Evolutionary conservation across 2,797 vertebrate genomes (phyloP).

Genomic region (Champsocephalus gunnari): DNA sequence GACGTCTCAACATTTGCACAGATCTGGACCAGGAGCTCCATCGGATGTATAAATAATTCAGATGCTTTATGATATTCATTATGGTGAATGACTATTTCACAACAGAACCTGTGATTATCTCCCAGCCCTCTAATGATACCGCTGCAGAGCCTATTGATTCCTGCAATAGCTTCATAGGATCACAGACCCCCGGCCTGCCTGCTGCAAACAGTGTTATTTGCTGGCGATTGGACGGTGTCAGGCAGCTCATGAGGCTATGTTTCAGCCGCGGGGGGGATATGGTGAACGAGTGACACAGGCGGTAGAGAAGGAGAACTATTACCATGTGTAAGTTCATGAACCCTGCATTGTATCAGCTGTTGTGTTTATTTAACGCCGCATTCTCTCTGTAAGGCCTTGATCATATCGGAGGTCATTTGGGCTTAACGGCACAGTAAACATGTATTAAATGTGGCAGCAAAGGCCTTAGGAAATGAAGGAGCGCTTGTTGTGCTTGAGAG

Average conservation of each 20-base stretch:
- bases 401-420: constrained; percentile 41
- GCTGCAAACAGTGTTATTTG: constrained; percentile 52
- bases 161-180: constrained; percentile 42
- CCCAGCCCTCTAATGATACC: constrained; percentile 60
- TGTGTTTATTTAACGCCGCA: background rate
- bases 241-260: constrained; percentile 25
- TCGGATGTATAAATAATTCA: constrained; percentile 72
- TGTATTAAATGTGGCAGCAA: constrained; percentile 58
- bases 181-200: constrained; percentile 34
- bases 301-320: constrained; percentile 19
- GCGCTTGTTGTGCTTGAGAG: constrained; percentile 24
- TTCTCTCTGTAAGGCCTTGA: constrained; percentile 12
- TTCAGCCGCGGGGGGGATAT: constrained; percentile 32
- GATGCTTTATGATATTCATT: constrained; percentile 69
- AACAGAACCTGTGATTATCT: constrained; percentile 70
- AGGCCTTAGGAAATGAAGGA: constrained; percentile 43
- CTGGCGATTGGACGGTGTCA: constrained; percentile 37
- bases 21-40: constrained; percentile 48
- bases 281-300: constrained; percentile 20
- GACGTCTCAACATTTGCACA: constrained; percentile 16
- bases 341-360: background rate
- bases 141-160: constrained; percentile 71
- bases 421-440: constrained; percentile 57
- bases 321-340: constrained; percentile 26
- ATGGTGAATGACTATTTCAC: constrained; percentile 54